phyloP scores from a whole-genome alignment of 2,113 vertebrate genomes.

The Himantopus leucocephalus region DNA sequence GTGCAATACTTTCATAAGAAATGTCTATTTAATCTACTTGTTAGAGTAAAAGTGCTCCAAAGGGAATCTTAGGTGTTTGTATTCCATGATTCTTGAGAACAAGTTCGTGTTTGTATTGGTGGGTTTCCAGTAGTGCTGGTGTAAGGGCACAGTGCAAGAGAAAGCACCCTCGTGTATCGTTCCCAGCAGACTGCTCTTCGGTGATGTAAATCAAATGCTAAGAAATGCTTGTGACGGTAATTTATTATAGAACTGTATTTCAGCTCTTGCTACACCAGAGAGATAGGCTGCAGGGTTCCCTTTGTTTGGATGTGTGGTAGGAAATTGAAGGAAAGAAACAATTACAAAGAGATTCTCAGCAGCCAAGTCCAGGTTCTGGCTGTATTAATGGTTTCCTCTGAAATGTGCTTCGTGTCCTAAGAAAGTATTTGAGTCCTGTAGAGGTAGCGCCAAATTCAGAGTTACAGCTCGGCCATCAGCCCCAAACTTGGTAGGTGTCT shows the following conservation, averaged over 20 bases:
- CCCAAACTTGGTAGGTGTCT: neutral
- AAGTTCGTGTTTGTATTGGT: neutral
- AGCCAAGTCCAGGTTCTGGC: neutral
- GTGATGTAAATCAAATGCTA: neutral
- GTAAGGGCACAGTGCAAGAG: neutral
- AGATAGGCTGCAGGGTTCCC: fast-evolving
- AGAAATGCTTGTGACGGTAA: neutral
- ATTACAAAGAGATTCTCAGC: fast-evolving
- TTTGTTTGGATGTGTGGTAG: neutral
- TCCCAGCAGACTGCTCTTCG: neutral
- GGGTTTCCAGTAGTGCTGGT: neutral
- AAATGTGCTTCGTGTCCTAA: neutral
- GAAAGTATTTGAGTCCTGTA: neutral
- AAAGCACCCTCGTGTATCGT: fast-evolving
- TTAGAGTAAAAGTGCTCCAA: neutral
- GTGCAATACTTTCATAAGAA: neutral
- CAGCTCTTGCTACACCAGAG: neutral
- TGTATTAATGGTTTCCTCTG: neutral
- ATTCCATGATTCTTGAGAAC: neutral
- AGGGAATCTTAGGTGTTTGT: neutral
- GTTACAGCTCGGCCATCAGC: neutral
- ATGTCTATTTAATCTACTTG: neutral
- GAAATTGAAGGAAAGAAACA: neutral
- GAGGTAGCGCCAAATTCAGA: neutral
- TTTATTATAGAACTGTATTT: neutral